Evolutionary conservation across 2,888 invertebrate genomes (phyloP).

Genomic region (Alviniconcha strummeri): DNA sequence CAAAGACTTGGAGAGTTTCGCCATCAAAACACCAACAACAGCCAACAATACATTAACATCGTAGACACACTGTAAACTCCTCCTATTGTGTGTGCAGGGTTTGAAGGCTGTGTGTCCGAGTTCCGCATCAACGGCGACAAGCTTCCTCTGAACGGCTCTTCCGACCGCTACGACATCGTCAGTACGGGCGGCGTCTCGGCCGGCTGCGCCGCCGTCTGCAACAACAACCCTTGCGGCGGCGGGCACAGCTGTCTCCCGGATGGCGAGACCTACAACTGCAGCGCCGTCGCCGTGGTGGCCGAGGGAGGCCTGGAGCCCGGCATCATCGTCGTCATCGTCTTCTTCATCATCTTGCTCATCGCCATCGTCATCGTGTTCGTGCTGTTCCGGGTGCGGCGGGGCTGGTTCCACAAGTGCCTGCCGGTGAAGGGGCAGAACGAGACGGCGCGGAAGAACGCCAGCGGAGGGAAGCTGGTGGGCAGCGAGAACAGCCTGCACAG

Average conservation of each 20-base stretch:
- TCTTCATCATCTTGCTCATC: conserved; percentile 84
- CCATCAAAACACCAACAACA: no score
- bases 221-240: conserved; percentile 49
- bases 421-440: conserved; percentile 27
- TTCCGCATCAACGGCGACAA: conserved; percentile 92
- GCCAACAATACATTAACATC: no score
- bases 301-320: conserved; percentile 93
- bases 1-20: no score
- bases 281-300: conserved; percentile 81
- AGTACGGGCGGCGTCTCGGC: conserved; percentile 51
- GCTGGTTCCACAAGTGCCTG: conserved; percentile 70
- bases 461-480: conserved; percentile 28
- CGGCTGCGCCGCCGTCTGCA: conserved; percentile 56
- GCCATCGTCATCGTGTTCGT: conserved; percentile 79
- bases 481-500: conserved; percentile 32
- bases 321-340: conserved; percentile 93
- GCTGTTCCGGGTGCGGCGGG: conserved; percentile 91
- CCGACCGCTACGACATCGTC: conserved; percentile 73
- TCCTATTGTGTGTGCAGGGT: conserved; percentile 75
- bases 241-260: conserved; percentile 49
- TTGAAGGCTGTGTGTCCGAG: conserved; percentile 92
- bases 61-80: no score
- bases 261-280: conserved; percentile 53
- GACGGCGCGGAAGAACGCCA: conserved; percentile 12
- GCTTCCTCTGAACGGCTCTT: conserved; percentile 91